Evolutionary conservation across 2,113 vertebrate genomes (phyloP).

Genomic region (Corynorhinus townsendii): DNA sequence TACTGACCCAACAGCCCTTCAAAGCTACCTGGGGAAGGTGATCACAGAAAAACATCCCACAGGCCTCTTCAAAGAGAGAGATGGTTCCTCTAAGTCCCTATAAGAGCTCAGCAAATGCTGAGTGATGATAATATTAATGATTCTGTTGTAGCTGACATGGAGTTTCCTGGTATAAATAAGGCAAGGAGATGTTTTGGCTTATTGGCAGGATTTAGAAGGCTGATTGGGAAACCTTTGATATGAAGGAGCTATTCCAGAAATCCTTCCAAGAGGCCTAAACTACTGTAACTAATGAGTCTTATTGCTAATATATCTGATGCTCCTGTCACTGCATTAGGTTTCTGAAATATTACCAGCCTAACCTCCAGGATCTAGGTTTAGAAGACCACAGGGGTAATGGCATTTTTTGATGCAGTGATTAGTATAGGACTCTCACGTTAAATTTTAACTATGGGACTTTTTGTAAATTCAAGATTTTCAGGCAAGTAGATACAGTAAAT

Average conservation of each 20-base stretch:
- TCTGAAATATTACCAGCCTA: slow-evolving; percentile 54
- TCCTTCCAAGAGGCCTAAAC: background rate
- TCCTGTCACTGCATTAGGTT: background rate
- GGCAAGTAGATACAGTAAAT: background rate
- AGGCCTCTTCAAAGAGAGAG: background rate
- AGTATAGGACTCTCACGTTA: slow-evolving; percentile 18
- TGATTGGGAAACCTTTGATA: background rate
- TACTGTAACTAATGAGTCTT: slow-evolving; percentile 23
- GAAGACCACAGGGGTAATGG: background rate
- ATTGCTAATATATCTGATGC: slow-evolving; percentile 17
- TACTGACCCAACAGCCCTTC: background rate
- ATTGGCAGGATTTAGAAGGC: background rate
- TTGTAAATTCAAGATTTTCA: slow-evolving; percentile 49
- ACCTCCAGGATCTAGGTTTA: background rate
- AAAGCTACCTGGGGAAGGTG: background rate
- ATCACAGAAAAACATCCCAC: background rate
- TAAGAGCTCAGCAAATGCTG: background rate
- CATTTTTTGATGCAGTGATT: slow-evolving; percentile 31
- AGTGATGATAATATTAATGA: background rate
- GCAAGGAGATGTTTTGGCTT: background rate
- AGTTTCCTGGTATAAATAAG: background rate
- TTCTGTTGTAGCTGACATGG: background rate
- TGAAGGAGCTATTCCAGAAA: slow-evolving; percentile 20
- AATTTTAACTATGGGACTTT: slow-evolving; percentile 46
- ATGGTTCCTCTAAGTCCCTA: background rate